These are phyloP conservation scores for Tortricodes alternella DNA, from an alignment of 2,888 invertebrate genomes.

Conservation along the genomic window DNA sequence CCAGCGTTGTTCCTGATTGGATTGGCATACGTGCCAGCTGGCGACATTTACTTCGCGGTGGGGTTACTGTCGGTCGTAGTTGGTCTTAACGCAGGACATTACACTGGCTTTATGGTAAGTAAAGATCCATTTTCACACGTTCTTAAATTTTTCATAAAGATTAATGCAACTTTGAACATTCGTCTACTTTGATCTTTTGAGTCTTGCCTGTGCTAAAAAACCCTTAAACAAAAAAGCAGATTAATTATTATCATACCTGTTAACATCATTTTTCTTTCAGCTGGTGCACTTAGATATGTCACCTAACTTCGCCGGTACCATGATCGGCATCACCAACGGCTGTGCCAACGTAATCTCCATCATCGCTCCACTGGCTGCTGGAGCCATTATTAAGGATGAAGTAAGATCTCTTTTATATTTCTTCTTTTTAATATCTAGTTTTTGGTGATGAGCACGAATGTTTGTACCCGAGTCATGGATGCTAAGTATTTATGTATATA, in stretches of 20 bases:
- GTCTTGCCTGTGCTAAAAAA: too few relatives aligned
- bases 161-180: too few relatives aligned
- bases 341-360: slow-evolving; percentile 87
- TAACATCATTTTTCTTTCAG: slow-evolving; percentile 67
- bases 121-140: too few relatives aligned
- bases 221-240: too few relatives aligned
- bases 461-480: too few relatives aligned
- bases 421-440: too few relatives aligned
- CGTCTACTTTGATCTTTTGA: too few relatives aligned
- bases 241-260: too few relatives aligned
- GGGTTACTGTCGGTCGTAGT: slow-evolving; percentile 86
- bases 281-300: slow-evolving; percentile 90
- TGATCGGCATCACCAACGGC: slow-evolving; percentile 90
- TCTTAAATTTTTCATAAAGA: too few relatives aligned
- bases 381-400: slow-evolving; percentile 84
- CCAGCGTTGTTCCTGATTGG: slow-evolving; percentile 87
- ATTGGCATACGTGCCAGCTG: slow-evolving; percentile 77
- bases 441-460: too few relatives aligned
- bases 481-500: too few relatives aligned
- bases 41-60: slow-evolving; percentile 82
- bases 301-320: slow-evolving; percentile 88
- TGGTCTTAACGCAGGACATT: slow-evolving; percentile 87
- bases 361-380: slow-evolving; percentile 86
- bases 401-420: slow-evolving; percentile 64
- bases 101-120: slow-evolving; percentile 86